These are phyloP conservation scores for Drosophila kohkoa DNA, from an alignment of 1,140 invertebrate genomes.

Conservation along the genomic window DNA sequence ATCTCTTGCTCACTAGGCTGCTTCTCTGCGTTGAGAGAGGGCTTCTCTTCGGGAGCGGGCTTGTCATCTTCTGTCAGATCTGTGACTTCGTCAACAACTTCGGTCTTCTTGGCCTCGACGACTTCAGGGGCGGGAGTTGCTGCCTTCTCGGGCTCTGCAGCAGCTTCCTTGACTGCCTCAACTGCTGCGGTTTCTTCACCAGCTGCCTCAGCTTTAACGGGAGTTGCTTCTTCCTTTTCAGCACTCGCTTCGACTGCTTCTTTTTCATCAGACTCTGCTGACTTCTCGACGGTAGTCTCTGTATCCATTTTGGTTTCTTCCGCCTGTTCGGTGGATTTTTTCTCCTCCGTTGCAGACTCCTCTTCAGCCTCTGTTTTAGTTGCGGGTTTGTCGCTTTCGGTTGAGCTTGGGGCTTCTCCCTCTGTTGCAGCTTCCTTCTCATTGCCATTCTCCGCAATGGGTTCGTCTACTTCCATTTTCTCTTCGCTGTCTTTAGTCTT, in stretches of 20 bases:
- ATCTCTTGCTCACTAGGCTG: slow-evolving; percentile 65
- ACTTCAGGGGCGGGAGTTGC: slow-evolving; percentile 23
- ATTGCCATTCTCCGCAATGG: slow-evolving; percentile 61
- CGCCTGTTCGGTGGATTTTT: slow-evolving; percentile 6
- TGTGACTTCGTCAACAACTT: slow-evolving; percentile 46
- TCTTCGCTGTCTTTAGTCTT: slow-evolving; percentile 37
- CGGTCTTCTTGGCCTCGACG: slow-evolving; percentile 55
- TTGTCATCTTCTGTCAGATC: slow-evolving; percentile 43
- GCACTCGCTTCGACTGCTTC: background rate
- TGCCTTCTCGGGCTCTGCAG: slow-evolving; percentile 39
- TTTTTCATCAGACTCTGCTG: slow-evolving; percentile 44
- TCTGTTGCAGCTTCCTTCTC: slow-evolving; percentile 45
- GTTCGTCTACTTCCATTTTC: slow-evolving; percentile 60
- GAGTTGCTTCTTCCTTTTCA: slow-evolving; percentile 50
- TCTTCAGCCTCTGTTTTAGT: slow-evolving; percentile 24
- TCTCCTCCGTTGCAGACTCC: background rate
- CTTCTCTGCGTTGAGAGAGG: slow-evolving; percentile 37
- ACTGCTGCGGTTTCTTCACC: slow-evolving; percentile 56
- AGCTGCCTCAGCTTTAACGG: slow-evolving; percentile 49
- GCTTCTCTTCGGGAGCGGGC: slow-evolving; percentile 14
- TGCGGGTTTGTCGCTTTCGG: slow-evolving; percentile 34
- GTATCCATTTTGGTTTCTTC: slow-evolving; percentile 39
- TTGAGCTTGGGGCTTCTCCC: background rate
- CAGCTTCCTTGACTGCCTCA: slow-evolving; percentile 37
- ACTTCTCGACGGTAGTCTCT: background rate